A percentile compares a stretch with the other conserved stretches of the same genome.
These are phyloP conservation scores for Pygmarrhopalites habei DNA, from an alignment of 1,140 invertebrate genomes.

Conservation along the genomic window DNA sequence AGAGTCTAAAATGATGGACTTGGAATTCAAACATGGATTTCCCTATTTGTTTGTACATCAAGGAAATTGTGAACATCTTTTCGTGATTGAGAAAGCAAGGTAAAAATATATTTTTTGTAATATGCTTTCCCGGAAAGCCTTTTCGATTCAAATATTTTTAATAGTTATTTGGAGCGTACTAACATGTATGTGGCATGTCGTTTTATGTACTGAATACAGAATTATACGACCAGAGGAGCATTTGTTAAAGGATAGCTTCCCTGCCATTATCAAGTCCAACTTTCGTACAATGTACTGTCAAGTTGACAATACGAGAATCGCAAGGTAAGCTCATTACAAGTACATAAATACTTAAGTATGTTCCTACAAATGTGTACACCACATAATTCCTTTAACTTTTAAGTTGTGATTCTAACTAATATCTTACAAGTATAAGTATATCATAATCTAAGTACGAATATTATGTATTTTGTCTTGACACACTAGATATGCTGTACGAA, in stretches of 20 bases:
- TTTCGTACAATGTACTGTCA: conserved; percentile 1
- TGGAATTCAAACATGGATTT: too few relatives aligned
- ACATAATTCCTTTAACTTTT: background rate
- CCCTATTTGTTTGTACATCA: background rate
- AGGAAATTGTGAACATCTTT: conserved; percentile 2
- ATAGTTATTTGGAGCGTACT: background rate
- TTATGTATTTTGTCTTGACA: background rate
- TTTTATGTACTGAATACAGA: background rate
- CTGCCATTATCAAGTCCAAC: background rate
- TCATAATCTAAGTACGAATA: background rate
- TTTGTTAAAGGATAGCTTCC: background rate
- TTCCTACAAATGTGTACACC: background rate
- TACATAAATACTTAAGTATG: too few relatives aligned
- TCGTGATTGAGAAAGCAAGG: background rate
- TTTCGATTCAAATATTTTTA: background rate
- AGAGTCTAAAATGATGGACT: too few relatives aligned
- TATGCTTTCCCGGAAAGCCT: background rate
- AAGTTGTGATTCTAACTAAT: background rate
- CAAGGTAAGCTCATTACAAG: too few relatives aligned
- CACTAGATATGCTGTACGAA: background rate
- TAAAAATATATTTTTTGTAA: background rate
- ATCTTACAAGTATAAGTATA: background rate
- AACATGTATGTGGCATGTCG: background rate
- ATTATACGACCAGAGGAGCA: background rate
- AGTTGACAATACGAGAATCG: conserved; percentile 1